A percentile compares a stretch with the other conserved stretches of the same genome.
Evolutionary conservation across 2,888 invertebrate genomes (phyloP).

Genomic region (Muschampia plurimacula): DNA sequence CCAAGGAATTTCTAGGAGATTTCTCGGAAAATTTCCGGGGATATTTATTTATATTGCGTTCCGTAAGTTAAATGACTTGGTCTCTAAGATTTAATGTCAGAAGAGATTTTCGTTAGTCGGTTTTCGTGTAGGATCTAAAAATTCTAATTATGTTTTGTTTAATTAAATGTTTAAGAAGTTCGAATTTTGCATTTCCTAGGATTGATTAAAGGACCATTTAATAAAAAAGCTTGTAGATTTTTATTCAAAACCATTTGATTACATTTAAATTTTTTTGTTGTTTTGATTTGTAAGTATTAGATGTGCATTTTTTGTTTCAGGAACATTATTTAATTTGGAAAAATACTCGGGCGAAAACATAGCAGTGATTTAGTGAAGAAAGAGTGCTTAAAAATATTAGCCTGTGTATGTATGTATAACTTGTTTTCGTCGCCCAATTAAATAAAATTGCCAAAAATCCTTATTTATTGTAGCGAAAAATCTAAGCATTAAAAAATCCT

Average conservation of each 20-base stretch:
- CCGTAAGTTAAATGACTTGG: constrained; percentile 9
- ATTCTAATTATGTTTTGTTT: background rate
- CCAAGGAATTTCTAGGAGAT: constrained; percentile 31
- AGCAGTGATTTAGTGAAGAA: too few relatives aligned
- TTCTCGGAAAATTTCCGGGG: constrained; percentile 26
- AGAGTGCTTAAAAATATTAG: too few relatives aligned
- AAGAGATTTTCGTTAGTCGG: background rate
- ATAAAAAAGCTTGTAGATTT: too few relatives aligned
- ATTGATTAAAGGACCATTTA: too few relatives aligned
- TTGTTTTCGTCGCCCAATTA: background rate
- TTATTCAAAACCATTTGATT: too few relatives aligned
- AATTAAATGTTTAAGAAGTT: background rate
- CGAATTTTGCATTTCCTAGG: background rate
- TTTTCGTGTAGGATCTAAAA: background rate
- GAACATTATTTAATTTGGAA: too few relatives aligned
- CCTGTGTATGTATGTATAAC: too few relatives aligned
- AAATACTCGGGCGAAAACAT: too few relatives aligned
- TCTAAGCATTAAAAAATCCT: background rate
- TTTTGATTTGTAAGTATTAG: too few relatives aligned
- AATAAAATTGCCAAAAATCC: background rate
- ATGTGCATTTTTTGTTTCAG: too few relatives aligned
- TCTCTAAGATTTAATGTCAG: constrained; percentile 9
- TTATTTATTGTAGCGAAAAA: background rate
- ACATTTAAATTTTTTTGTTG: too few relatives aligned
- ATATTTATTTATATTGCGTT: constrained; percentile 37